These are phyloP conservation scores for Myotis planiceps DNA, from an alignment of 2,797 vertebrate species.

Conservation along the genomic window DNA sequence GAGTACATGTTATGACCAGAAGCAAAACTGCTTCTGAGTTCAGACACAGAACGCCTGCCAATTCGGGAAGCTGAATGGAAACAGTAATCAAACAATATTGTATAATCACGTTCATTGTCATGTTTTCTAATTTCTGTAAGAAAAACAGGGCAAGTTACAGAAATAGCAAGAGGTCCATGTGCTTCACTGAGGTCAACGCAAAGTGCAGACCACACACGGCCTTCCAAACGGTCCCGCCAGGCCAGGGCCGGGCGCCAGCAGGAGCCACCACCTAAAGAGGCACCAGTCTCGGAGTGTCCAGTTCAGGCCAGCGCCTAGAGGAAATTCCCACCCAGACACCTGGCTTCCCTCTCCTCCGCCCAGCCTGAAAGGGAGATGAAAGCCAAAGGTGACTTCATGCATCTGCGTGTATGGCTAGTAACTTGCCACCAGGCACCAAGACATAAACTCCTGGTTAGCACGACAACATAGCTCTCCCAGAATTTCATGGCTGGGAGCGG, in stretches of 20 bases:
- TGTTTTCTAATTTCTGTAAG: neutral
- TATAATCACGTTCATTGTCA: neutral
- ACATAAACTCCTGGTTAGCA: neutral
- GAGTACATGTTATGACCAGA: slow-evolving; percentile 57
- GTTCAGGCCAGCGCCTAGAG: neutral
- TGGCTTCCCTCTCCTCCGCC: neutral
- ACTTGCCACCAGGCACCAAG: neutral
- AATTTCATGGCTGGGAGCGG: neutral
- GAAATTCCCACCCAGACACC: neutral
- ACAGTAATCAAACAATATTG: slow-evolving; percentile 6
- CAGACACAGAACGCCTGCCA: slow-evolving; percentile 65
- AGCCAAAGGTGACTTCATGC: neutral
- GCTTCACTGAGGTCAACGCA: neutral
- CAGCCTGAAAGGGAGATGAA: neutral
- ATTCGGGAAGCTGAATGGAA: slow-evolving; percentile 47
- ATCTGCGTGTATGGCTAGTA: neutral
- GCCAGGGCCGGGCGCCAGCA: neutral
- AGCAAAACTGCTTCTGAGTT: neutral
- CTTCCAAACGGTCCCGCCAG: neutral
- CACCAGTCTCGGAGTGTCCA: neutral
- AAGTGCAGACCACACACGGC: neutral
- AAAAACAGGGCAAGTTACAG: neutral
- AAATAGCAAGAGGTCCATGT: neutral
- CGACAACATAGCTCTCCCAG: neutral
- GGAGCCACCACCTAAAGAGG: neutral